Percentiles rank a stretch among this genome's conserved stretches.
phyloP scores from a whole-genome alignment of 1,140 invertebrate genomes.

The Caenorhabditis tropicalis region DNA sequence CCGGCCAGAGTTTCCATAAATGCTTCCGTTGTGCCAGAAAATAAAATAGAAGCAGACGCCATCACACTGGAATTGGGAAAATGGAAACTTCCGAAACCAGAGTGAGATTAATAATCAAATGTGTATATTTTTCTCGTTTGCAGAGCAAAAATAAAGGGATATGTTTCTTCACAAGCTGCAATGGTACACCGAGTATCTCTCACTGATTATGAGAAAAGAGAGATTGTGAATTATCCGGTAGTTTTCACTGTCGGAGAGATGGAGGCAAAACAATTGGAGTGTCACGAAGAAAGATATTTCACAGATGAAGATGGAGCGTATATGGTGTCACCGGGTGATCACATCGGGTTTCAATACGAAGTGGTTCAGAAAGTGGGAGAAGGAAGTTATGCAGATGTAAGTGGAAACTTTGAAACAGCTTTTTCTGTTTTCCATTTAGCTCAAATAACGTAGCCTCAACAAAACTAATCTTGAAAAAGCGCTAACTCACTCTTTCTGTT shows the following conservation, averaged over 20 bases:
- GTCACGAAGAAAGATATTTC: neutral
- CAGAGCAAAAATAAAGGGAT: neutral
- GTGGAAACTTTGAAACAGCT: no score
- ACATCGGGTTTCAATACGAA: neutral
- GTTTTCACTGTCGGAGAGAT: neutral
- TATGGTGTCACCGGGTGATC: neutral
- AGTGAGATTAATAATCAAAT: no score
- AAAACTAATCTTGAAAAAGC: no score
- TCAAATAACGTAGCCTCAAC: no score
- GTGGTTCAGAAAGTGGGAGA: neutral
- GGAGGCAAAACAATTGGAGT: neutral
- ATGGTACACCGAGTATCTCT: neutral
- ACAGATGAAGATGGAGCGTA: neutral
- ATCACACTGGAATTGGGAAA: no score
- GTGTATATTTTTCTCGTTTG: neutral
- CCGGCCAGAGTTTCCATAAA: neutral
- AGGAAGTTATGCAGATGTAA: neutral
- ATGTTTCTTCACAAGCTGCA: neutral
- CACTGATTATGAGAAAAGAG: neutral
- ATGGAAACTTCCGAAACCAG: no score
- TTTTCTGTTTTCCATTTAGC: no score
- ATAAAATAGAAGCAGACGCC: no score
- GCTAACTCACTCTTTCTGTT: no score
- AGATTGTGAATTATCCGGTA: neutral
- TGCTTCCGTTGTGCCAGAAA: neutral